Evolutionary conservation across 2,797 vertebrate genomes (phyloP), one percentile per base, ranked within the genome.

Genomic region (Liparis tanakae): DNA sequence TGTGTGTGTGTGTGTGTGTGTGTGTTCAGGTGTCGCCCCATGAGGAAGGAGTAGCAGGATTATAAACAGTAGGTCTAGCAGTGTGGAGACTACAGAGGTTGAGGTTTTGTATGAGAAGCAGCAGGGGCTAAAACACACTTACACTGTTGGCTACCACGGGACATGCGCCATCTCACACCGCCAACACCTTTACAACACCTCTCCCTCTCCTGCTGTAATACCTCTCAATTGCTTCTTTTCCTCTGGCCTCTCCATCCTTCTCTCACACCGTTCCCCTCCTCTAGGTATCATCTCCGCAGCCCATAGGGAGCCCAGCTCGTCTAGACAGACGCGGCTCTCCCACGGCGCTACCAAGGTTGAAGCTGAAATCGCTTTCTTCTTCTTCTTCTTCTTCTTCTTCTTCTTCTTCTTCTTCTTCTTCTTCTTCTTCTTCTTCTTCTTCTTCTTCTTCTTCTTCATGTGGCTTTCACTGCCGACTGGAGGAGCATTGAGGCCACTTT

Each of bases 21-120:
- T 71, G 25, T n/a, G n/a, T n/a, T 72, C 65, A 67, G 62, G 78
- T 88, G 86, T 65, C 67, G 74, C 73, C 72, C 84, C 84, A 70
- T 76, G 82, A 88, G 85, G 86, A 78, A 88, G 85, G 86, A 78
- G 81, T 36, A 50, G 46, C 70, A 72, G 87, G 84, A 87, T 81
- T 87, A 88, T 88, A 85, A 91, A 88, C 81, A 87, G 87, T 84
- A 61, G 88, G 82, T 79, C 73, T 70, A 30, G 72, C 72, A 74
- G 82, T 76, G 79, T 85, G 78, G 72, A 63, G 81, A 84, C 85
- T 80, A 76, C 70, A 86, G 83, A 89, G 86, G 87, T 87, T 74
- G 85, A 88, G 89, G 84, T 91, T 89, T 79, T 75, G 81, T 91
- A 89, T 87, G 87, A 84, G 86, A 85, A 86, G 81, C 90, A 90